Base-by-base conservation (phyloP, 2,888 invertebrate genomes). In the Cyclophora albipunctata region DNA sequence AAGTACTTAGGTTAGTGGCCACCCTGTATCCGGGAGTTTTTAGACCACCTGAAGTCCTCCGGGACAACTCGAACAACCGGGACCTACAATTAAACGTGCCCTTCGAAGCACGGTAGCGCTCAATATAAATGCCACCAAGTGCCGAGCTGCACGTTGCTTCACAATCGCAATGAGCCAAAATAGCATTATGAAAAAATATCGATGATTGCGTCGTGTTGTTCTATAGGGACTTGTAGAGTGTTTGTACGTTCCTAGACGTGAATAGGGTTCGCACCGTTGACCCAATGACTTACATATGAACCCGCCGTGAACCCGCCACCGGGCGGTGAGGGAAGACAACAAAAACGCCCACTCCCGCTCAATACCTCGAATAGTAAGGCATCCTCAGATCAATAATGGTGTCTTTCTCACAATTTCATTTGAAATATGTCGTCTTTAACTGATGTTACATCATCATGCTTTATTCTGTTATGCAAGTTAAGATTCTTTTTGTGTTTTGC, bases 281-380 rank as follows among this genome's bases (percentile, higher is more conserved):
- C 69, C 70, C 69, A 68, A 68, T 62, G 70, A 69, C 69, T 71
- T 71, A 63, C 62, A 67, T 63, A 59, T 70, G 70, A 71, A 70
- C 71, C 59, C 65, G 57, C 48, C 47, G 47, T 69, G 71, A 71
- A 71, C 71, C 68, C 66, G 53, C 59, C 50, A 62, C 67, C 62
- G 69, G 63, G 64, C 67, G 69, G 68, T 66, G 68, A 55, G 60
- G 63, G 69, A 70, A 68, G 69, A 50, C 67, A 59, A 61, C 59
- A 61, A 59, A 58, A 60, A 66, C 64, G 59, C 65, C 69, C 58
- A 70, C 60, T 60, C 64, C 59, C 51, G 49, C 61, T 66, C 62
- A 54, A 59, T 68, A 61, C 63, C 55, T 55, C 56, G 60, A 60
- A 46, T 50, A 52, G 50, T 48, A 40, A 40, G 45, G 50, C n/a